These are phyloP conservation scores for Pelusios castaneus DNA, from an alignment of 2,113 vertebrate species.

Conservation along the genomic window DNA sequence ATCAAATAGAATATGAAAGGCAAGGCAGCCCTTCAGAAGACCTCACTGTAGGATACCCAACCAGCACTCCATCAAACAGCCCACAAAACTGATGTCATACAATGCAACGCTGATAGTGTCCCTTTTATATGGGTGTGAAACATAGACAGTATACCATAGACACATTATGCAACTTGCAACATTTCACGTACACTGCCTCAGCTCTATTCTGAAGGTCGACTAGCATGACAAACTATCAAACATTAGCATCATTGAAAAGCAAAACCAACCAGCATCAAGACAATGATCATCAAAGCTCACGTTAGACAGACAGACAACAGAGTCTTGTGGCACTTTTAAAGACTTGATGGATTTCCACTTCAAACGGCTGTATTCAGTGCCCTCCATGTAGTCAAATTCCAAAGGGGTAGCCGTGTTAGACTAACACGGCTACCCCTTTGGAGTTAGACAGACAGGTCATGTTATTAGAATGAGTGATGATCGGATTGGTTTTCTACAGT, in stretches of 20 bases:
- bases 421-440: no score
- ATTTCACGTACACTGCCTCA: neutral
- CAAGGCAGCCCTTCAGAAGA: neutral
- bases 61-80: neutral
- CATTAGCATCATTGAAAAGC: neutral
- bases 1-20: neutral
- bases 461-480: neutral
- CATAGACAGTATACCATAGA: neutral
- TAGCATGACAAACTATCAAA: neutral
- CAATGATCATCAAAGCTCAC: neutral
- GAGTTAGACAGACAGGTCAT: no score
- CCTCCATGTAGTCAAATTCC: no score
- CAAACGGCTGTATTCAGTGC: no score
- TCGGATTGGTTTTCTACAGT: neutral
- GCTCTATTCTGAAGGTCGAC: neutral
- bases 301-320: no score
- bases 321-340: no score
- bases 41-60: neutral
- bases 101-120: neutral
- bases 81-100: neutral
- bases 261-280: neutral
- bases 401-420: no score
- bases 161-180: neutral
- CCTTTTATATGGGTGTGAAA: neutral
- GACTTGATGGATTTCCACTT: no score